These are phyloP conservation scores for Drosophila emarginata DNA, from an alignment of 2,888 invertebrate genomes.

Conservation along the genomic window DNA sequence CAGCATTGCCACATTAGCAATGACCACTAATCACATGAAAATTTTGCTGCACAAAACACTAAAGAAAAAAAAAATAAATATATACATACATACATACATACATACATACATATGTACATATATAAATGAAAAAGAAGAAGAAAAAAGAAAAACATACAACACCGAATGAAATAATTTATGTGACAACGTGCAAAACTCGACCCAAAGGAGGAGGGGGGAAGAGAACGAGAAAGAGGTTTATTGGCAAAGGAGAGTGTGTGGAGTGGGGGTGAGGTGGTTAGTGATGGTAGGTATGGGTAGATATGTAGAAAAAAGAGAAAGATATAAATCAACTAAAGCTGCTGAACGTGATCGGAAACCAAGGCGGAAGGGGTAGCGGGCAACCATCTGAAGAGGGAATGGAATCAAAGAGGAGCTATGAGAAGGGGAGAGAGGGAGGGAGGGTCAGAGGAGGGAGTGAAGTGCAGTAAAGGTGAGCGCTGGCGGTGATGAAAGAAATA, in stretches of 20 bases:
- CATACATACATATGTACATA: too few relatives aligned
- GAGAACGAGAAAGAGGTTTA: neutral
- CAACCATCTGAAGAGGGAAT: neutral
- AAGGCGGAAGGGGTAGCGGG: neutral
- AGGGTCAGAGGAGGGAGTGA: neutral
- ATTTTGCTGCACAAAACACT: conserved; percentile 30
- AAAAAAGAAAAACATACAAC: neutral
- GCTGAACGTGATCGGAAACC: conserved; percentile 64
- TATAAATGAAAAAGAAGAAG: neutral
- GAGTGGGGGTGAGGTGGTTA: too few relatives aligned
- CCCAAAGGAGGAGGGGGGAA: neutral
- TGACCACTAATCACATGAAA: conserved; percentile 60
- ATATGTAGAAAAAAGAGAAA: conserved; percentile 21
- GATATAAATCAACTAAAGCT: conserved; percentile 66
- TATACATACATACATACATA: too few relatives aligned
- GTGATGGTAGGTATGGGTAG: neutral
- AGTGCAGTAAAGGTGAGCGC: neutral
- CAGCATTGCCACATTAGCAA: conserved; percentile 60
- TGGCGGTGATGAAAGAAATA: conserved; percentile 39
- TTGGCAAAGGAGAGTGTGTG: too few relatives aligned
- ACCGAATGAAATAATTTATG: conserved; percentile 56
- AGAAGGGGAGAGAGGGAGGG: neutral
- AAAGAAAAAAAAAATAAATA: neutral
- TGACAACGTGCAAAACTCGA: conserved; percentile 60
- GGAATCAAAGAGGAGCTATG: neutral